These are phyloP conservation scores for Diarsia mendica DNA, from an alignment of 2,888 invertebrate species.

Conservation along the genomic window DNA sequence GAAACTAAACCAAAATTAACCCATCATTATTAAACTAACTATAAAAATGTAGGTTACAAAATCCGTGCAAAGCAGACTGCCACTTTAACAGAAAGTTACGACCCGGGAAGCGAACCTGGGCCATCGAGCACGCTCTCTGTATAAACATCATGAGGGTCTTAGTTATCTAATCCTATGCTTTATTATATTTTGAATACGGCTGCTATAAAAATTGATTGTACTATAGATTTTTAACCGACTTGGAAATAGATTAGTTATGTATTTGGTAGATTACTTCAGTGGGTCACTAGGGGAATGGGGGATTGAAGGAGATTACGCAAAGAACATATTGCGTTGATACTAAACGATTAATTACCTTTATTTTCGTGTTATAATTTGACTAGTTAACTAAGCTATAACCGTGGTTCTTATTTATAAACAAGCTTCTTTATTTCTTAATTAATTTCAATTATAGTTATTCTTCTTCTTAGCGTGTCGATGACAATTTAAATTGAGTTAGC, in stretches of 20 bases:
- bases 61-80: constrained; percentile 61
- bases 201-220: constrained; percentile 56
- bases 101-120: constrained; percentile 82
- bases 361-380: constrained; percentile 8
- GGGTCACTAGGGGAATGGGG: constrained; percentile 51
- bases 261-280: constrained; percentile 49
- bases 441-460: neutral
- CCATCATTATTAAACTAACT: constrained; percentile 40
- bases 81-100: constrained; percentile 77
- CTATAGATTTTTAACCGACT: constrained; percentile 38
- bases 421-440: neutral
- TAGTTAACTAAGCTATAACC: neutral
- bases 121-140: constrained; percentile 78
- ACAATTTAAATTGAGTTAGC: too few species aligned
- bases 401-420: neutral
- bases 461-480: too few species aligned
- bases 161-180: constrained; percentile 64
- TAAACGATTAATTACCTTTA: constrained; percentile 51
- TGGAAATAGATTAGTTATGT: constrained; percentile 55
- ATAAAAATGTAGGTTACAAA: constrained; percentile 66
- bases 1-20: constrained; percentile 55
- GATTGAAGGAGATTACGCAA: constrained; percentile 25
- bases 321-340: constrained; percentile 25
- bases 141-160: constrained; percentile 68
- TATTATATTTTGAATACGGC: constrained; percentile 64